Conservation (phyloP, 2,797 vertebrate genomes). For the Lithobates pipiens region DNA sequence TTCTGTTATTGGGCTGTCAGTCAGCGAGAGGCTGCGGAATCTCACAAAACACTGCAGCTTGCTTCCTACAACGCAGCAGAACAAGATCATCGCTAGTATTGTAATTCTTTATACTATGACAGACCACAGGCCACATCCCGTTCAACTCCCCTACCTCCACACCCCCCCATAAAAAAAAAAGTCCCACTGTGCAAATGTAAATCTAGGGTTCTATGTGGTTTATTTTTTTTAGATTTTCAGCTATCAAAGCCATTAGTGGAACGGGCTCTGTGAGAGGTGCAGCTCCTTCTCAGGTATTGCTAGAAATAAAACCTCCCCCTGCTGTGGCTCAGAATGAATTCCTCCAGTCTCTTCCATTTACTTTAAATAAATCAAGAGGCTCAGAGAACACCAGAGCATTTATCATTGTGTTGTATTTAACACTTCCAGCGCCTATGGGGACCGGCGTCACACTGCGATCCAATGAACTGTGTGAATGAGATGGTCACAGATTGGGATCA, state of each 20-base stretch:
- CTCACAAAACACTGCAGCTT: constrained; percentile 8
- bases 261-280: constrained; percentile 73
- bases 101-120: constrained; percentile 65
- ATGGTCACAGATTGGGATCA: not conserved
- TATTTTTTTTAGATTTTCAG: constrained; percentile 40
- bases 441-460: not conserved
- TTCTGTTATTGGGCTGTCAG: constrained; percentile 57
- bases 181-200: constrained; percentile 72
- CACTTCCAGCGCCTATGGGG: constrained; percentile 25
- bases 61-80: not conserved
- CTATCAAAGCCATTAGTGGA: constrained; percentile 72
- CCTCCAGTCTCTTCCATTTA: constrained; percentile 26
- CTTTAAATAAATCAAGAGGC: constrained; percentile 46
- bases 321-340: constrained; percentile 58
- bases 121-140: constrained; percentile 67
- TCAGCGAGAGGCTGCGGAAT: not conserved
- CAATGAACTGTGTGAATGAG: not conserved
- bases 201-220: constrained; percentile 70
- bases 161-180: not conserved
- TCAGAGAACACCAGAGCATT: constrained; percentile 28
- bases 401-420: constrained; percentile 47
- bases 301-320: constrained; percentile 72
- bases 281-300: constrained; percentile 70
- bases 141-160: constrained; percentile 59
- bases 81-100: constrained; percentile 61